Conservation (phyloP, 2,113 vertebrate genomes). For the Sphaerodactylus townsendi region DNA sequence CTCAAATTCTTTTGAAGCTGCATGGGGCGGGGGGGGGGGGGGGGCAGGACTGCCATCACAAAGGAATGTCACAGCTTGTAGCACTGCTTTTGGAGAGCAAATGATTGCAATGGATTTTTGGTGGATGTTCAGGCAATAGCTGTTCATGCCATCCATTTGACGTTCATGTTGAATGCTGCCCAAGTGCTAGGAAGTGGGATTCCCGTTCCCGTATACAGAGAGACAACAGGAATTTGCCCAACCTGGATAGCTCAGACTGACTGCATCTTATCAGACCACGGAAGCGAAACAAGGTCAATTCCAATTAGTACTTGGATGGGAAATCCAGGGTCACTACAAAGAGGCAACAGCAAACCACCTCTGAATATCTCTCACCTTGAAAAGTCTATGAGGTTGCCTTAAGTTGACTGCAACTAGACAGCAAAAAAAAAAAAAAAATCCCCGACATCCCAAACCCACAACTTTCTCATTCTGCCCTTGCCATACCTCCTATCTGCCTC, state of each 20-base stretch:
- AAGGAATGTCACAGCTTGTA: not conserved
- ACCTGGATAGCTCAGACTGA: too few relatives aligned
- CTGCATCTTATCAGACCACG: too few relatives aligned
- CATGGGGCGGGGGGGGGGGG: not conserved
- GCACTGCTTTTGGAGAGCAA: not conserved
- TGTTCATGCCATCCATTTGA: not conserved
- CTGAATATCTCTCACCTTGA: too few relatives aligned
- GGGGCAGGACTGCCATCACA: not conserved
- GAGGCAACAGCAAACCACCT: too few relatives aligned
- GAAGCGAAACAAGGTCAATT: too few relatives aligned
- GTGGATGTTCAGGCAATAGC: not conserved
- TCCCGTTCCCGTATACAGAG: not conserved
- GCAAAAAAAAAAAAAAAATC: not conserved
- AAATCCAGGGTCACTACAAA: too few relatives aligned
- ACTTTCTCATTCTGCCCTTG: not conserved
- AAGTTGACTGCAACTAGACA: too few relatives aligned
- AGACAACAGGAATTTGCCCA: too few relatives aligned
- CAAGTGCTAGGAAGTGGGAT: not conserved
- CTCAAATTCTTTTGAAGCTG: constrained; percentile 61
- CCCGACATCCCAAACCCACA: too few relatives aligned
- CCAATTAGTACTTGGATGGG: too few relatives aligned
- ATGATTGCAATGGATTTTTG: not conserved
- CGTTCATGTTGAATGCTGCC: not conserved
- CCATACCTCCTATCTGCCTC: not conserved
- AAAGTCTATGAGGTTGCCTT: too few relatives aligned